Evolutionary conservation across 2,888 invertebrate genomes (phyloP).

Genomic region (Agrypnus murinus): DNA sequence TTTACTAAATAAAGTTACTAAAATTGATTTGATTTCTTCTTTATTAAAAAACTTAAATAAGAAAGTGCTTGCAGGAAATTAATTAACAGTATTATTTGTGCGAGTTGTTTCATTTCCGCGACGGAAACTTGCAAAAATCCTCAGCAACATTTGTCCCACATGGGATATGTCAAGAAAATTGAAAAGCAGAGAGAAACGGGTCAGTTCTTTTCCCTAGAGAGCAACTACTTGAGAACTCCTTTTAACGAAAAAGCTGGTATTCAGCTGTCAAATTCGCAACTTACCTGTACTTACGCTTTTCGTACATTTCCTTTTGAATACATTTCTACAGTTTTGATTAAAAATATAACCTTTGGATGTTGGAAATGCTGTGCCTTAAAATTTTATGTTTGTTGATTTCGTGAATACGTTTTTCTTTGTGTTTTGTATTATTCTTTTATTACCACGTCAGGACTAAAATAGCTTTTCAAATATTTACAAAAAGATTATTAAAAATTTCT

Average conservation of each 20-base stretch:
- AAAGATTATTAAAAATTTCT: too few relatives aligned
- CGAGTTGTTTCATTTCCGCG: not conserved
- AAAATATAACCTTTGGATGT: too few relatives aligned
- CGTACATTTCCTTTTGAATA: not conserved
- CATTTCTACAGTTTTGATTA: not conserved
- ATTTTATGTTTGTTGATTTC: too few relatives aligned
- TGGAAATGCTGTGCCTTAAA: too few relatives aligned
- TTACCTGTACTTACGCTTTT: slow-evolving; percentile 4
- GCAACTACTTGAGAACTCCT: slow-evolving; percentile 43
- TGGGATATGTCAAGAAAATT: slow-evolving; percentile 47
- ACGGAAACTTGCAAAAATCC: slow-evolving; percentile 21
- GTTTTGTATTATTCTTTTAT: too few relatives aligned
- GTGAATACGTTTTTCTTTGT: too few relatives aligned
- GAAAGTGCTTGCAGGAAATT: not conserved
- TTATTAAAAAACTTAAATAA: not conserved
- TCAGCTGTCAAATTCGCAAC: slow-evolving; percentile 33
- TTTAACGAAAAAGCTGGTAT: slow-evolving; percentile 34
- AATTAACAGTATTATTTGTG: too few relatives aligned
- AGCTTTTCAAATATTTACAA: too few relatives aligned
- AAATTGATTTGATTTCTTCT: not conserved
- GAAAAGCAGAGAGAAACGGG: slow-evolving; percentile 46
- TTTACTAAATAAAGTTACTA: not conserved
- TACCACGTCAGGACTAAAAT: too few relatives aligned
- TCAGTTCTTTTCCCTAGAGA: slow-evolving; percentile 39
- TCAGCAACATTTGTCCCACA: slow-evolving; percentile 30